Base-by-base conservation (phyloP, 2,113 vertebrate genomes). In the Oreocharis arfaki region DNA sequence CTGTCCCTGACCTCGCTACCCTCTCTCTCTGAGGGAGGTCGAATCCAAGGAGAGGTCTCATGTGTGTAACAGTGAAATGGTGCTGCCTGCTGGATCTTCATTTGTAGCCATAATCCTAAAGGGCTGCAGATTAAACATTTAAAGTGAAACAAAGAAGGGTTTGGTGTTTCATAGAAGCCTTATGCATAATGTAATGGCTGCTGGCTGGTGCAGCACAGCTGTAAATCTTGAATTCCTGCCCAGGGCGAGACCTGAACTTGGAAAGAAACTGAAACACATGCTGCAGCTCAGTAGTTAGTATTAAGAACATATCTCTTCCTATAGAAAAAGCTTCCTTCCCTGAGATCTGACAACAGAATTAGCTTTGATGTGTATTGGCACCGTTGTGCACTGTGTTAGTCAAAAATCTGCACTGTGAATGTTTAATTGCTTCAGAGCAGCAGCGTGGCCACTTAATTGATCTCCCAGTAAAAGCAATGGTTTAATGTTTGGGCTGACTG, bases 161-260 rank as follows among this genome's bases (percentile, higher is more conserved):
- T 90, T 92, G 60, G 64, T 74, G 64, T 90, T 92, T 89, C 42
- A 57, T 32, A 68, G 93, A 47, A 86, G 57, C 76, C 64, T 89
- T 61, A 35, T 80, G 41, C 68, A 47, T 86, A 50, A 61, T 56
- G 84, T 57, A 41, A 32, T 90, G 88, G 68, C 33, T 92, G 46
- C 42, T 75, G 32, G 50, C 65, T 90, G 71, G 46, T 96, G 47
- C 60, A 56, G 59, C 68, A 78, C 87, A 91, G 83, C 87, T 89
- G 90, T 76, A 84, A 86, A 57, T 84, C 76, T 88, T 93, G 93
- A 93, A 88, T 95, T 80, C 28, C 3, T 92, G 92, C 83, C 85
- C 60, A 77, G 74, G 64, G 44, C 0, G 0, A 86, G 90, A 78
- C 82, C 90, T 60, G 60, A 90, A 74, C 86, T 92, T 92, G 85